A percentile compares a stretch with the other conserved stretches of the same genome.
phyloP scores from a whole-genome alignment of 2,797 vertebrate genomes.

The Pseudochromis fuscus region DNA sequence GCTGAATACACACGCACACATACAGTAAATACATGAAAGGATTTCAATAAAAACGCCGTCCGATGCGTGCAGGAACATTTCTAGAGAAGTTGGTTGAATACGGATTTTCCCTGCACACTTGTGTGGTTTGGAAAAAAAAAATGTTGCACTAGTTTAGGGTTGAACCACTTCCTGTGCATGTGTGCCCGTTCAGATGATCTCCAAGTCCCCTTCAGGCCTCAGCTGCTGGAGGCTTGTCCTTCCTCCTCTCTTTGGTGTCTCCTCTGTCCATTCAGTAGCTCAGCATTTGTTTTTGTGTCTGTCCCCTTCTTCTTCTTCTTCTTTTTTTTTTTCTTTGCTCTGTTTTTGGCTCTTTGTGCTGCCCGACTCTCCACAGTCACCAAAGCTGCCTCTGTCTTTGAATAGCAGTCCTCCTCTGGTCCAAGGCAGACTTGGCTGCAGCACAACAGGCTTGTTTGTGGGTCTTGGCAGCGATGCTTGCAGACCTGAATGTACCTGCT shows the following conservation, averaged over 20 bases:
- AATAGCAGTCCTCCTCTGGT: slow-evolving; percentile 58
- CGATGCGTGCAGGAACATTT: too few relatives aligned
- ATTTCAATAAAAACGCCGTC: too few relatives aligned
- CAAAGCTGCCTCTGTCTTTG: slow-evolving; percentile 59
- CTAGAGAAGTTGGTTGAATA: background rate
- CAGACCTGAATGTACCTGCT: slow-evolving; percentile 53
- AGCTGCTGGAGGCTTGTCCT: slow-evolving; percentile 11
- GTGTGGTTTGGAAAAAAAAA: background rate
- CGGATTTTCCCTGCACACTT: background rate
- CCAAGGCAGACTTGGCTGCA: slow-evolving; percentile 53
- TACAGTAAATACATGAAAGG: too few relatives aligned
- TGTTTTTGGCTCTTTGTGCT: slow-evolving; percentile 55
- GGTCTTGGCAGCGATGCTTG: slow-evolving; percentile 42
- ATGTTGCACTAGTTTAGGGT: background rate
- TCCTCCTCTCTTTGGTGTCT: slow-evolving; percentile 24
- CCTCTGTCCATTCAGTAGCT: slow-evolving; percentile 27
- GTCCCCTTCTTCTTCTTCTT: background rate
- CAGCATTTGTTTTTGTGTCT: slow-evolving; percentile 27
- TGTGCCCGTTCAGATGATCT: slow-evolving; percentile 12
- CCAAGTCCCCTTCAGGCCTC: slow-evolving; percentile 10
- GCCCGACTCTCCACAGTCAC: slow-evolving; percentile 44
- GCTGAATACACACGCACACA: too few relatives aligned
- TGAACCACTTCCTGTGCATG: slow-evolving; percentile 22
- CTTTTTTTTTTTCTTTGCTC: slow-evolving; percentile 15
- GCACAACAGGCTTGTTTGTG: slow-evolving; percentile 58